Evolutionary conservation across 1,140 invertebrate genomes (phyloP).

Genomic region (Colletes latitarsis): DNA sequence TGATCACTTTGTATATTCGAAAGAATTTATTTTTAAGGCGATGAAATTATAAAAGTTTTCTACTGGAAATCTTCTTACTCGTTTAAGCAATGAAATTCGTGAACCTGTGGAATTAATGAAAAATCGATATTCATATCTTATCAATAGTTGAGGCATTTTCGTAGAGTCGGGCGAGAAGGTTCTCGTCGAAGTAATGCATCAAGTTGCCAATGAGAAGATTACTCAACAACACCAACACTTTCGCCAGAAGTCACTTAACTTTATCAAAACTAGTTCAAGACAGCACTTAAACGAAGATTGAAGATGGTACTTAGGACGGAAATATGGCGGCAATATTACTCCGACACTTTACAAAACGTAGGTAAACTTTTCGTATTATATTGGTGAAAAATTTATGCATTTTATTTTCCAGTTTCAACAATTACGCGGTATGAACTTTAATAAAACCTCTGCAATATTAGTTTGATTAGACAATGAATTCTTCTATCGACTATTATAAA

Average conservation of each 20-base stretch:
- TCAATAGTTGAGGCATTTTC: constrained; percentile 5
- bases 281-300: constrained; percentile 25
- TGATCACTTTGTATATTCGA: too few species aligned
- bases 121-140: constrained; percentile 4
- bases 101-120: neutral
- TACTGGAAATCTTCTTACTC: neutral
- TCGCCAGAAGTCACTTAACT: constrained; percentile 2
- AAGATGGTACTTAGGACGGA: constrained; percentile 14
- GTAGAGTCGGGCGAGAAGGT: neutral
- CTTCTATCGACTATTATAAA: too few species aligned
- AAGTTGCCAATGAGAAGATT: constrained; percentile 30
- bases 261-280: constrained; percentile 30
- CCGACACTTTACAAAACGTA: neutral
- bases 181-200: neutral
- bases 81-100: neutral
- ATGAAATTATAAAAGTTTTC: neutral
- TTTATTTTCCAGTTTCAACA: neutral
- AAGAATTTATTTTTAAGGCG: too few species aligned
- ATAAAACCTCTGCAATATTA: neutral
- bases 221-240: neutral
- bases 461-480: too few species aligned
- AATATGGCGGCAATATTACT: constrained; percentile 6
- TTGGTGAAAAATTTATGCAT: neutral
- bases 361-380: neutral
- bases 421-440: too few species aligned